These are phyloP conservation scores for Ctenopoma kingsleyae DNA, from an alignment of 2,797 vertebrate genomes.

Conservation along the genomic window DNA sequence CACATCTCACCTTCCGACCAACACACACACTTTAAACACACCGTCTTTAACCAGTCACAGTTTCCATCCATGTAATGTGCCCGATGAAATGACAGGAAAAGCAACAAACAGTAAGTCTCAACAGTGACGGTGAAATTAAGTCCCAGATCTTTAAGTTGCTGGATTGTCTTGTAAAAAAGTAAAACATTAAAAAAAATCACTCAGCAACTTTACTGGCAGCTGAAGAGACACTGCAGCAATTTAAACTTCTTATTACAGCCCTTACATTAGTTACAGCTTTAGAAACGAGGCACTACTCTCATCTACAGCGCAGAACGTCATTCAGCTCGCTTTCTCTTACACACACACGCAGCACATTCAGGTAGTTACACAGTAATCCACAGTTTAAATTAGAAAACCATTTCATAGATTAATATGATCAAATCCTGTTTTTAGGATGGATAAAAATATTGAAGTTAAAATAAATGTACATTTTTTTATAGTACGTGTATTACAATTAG, in stretches of 20 bases:
- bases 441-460: constrained; percentile 41
- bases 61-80: constrained; percentile 7
- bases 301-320: constrained; percentile 37
- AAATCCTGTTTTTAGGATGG: constrained; percentile 18
- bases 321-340: background rate
- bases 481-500: constrained; percentile 23
- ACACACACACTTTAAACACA: constrained; percentile 5
- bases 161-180: constrained; percentile 23
- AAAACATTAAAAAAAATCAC: too few relatives aligned
- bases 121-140: background rate
- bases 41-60: background rate
- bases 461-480: constrained; percentile 1
- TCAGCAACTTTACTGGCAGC: background rate
- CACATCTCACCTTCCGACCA: background rate
- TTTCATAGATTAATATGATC: constrained; percentile 26
- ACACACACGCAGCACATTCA: constrained; percentile 18
- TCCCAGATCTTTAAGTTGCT: constrained; percentile 16
- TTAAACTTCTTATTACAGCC: constrained; percentile 27
- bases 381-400: constrained; percentile 40
- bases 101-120: background rate
- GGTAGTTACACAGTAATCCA: constrained; percentile 40
- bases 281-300: constrained; percentile 65
- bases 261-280: constrained; percentile 53
- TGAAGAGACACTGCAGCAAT: constrained; percentile 11
- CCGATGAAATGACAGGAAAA: constrained; percentile 8